A percentile compares a stretch with the other conserved stretches of the same genome.
These are phyloP conservation scores for Pedionomus torquatus DNA, from an alignment of 2,113 vertebrate species.

Conservation along the genomic window DNA sequence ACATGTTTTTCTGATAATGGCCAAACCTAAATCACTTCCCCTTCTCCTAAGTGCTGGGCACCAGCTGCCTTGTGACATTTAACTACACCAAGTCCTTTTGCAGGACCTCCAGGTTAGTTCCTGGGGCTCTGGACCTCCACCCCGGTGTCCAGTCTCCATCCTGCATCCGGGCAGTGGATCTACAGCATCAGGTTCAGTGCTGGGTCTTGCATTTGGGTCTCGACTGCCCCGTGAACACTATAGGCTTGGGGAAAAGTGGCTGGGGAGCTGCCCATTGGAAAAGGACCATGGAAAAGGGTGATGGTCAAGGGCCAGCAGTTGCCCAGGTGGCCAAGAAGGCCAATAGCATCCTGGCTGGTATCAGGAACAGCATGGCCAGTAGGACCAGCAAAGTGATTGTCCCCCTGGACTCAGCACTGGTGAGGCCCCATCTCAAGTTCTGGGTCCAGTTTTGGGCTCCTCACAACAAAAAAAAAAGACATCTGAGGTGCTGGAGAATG, in stretches of 20 bases:
- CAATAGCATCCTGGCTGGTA: not conserved
- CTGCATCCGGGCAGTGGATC: not conserved
- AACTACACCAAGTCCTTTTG: not conserved
- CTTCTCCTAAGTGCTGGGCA: slow-evolving; percentile 33
- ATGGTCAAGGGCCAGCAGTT: not conserved
- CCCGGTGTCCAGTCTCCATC: not conserved
- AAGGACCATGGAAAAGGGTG: not conserved
- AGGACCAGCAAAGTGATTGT: rapidly evolving
- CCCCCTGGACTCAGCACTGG: not conserved
- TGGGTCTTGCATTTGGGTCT: not conserved
- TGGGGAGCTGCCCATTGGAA: not conserved
- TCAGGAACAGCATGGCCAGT: not conserved
- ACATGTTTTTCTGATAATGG: slow-evolving; percentile 60
- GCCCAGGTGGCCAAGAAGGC: not conserved
- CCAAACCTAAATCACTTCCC: slow-evolving; percentile 65
- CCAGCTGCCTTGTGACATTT: slow-evolving; percentile 48
- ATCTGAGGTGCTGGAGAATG: rapidly evolving
- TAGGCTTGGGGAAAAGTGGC: not conserved
- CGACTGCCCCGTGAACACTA: not conserved
- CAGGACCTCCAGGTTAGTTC: slow-evolving; percentile 19
- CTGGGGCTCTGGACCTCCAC: not conserved
- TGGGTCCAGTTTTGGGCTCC: not conserved
- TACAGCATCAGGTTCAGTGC: not conserved
- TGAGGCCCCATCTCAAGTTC: rapidly evolving
- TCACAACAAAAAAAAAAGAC: not conserved